Evolutionary conservation across 2,888 invertebrate genomes (phyloP).

Genomic region (Melitaea athalia): DNA sequence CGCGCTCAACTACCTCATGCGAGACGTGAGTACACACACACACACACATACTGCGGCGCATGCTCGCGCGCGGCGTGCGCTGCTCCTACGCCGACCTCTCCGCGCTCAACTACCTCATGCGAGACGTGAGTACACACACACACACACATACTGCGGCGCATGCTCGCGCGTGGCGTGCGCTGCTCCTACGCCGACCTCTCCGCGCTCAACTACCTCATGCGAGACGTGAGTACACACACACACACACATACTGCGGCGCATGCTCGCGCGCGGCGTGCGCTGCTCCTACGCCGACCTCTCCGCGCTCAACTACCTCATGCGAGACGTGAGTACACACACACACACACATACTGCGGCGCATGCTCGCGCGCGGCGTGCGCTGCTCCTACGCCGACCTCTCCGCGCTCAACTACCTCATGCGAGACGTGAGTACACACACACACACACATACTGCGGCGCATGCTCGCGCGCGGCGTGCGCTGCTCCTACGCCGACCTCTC

Average conservation of each 20-base stretch:
- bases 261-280: slow-evolving; percentile 86
- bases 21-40: slow-evolving; percentile 31
- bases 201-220: slow-evolving; percentile 91
- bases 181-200: slow-evolving; percentile 92
- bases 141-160: slow-evolving; percentile 84
- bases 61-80: slow-evolving; percentile 86
- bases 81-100: slow-evolving; percentile 92
- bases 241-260: slow-evolving; percentile 87
- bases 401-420: slow-evolving; percentile 91
- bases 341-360: slow-evolving; percentile 84
- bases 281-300: slow-evolving; percentile 92
- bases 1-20: slow-evolving; percentile 91
- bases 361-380: slow-evolving; percentile 86
- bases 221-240: slow-evolving; percentile 31
- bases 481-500: slow-evolving; percentile 92
- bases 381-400: slow-evolving; percentile 92
- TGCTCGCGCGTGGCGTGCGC: slow-evolving; percentile 86
- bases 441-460: slow-evolving; percentile 87
- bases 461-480: slow-evolving; percentile 86
- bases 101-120: slow-evolving; percentile 91
- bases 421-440: slow-evolving; percentile 31
- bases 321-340: slow-evolving; percentile 30
- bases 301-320: slow-evolving; percentile 91
- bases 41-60: slow-evolving; percentile 87
- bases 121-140: slow-evolving; percentile 30